Evolutionary conservation across 2,888 invertebrate genomes (phyloP), one percentile per base, ranked within the genome.

Genomic region (Lathronympha strigana): DNA sequence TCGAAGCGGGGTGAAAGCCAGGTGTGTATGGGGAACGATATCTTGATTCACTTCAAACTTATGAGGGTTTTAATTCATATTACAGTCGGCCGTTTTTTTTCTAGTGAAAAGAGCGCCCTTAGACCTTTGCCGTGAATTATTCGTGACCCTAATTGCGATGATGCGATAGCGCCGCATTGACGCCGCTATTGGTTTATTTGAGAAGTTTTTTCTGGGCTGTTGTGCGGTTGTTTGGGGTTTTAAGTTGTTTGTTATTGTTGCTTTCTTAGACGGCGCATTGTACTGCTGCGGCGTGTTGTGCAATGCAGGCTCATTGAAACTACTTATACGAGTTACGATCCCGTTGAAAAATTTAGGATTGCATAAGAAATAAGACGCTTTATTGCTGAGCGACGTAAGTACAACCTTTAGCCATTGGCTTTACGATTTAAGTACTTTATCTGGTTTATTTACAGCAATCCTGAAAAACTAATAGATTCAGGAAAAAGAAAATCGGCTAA

Each of bases 141-240:
- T 84, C 81, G 80, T 88, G 85, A 90, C 91, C 91, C 90, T 90
- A 89, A 91, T 90, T 90, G 88, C 80, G 91, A 91, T 92, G 90
- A 89, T 87, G 88, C 79, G 91, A 91, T 91, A 91, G 43, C 68
- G 83, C 73, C 60, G 75, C 70, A 86, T 90, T 90, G 89, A 89
- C 86, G 86, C 74, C 80, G 76, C 81, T 87, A 88, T 88, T 86
- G 85, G 81, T 82, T 81, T 84, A 80, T 85, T 85, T 88, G 83
- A 85, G 76, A 73, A 75, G 72, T 75, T 81, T 81, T 79, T 74
- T 81, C 69, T 72, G 67, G 70, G 71, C 73, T 71, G 68, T 72
- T 71, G 75, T 69, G 73, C 75, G 84, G 83, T 86, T 87, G 69
- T 71, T 71, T 69, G 69, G 69, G 71, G 77, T 77, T 78, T 80